Evolutionary conservation across 2,113 vertebrate species (phyloP).

Genomic region (Rostratula benghalensis): DNA sequence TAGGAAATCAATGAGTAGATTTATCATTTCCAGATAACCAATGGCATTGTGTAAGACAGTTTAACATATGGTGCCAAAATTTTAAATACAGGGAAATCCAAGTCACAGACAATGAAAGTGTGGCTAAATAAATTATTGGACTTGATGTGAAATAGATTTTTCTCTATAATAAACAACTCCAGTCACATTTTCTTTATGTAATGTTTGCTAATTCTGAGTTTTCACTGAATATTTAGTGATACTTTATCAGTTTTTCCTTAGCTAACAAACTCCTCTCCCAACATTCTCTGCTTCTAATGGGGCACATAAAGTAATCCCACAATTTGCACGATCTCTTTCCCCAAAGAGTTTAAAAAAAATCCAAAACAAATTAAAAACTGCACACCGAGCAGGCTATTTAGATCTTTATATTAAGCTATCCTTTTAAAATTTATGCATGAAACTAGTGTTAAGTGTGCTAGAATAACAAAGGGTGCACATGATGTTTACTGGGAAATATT

Average conservation of each 20-base stretch:
- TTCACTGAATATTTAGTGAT: neutral
- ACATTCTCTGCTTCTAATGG: neutral
- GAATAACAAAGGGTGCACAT: neutral
- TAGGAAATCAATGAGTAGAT: slow-evolving; percentile 77
- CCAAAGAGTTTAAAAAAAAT: neutral
- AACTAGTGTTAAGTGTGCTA: neutral
- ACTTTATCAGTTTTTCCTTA: neutral
- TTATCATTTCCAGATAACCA: slow-evolving; percentile 68
- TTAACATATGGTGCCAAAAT: slow-evolving; percentile 48
- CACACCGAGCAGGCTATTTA: neutral
- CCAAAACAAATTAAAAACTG: neutral
- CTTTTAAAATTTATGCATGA: neutral
- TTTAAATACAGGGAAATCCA: slow-evolving; percentile 52
- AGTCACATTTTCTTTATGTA: neutral
- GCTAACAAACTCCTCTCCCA: neutral
- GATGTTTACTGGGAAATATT: neutral
- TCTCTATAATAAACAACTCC: neutral
- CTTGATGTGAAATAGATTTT: neutral
- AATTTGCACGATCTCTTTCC: neutral
- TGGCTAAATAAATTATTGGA: neutral
- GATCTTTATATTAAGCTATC: neutral
- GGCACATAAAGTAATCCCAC: neutral
- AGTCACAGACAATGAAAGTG: slow-evolving; percentile 26
- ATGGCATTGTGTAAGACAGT: slow-evolving; percentile 43
- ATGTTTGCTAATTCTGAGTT: neutral